Conservation (phyloP, 2,113 vertebrate species). For the Chascanopsetta lugubris region DNA sequence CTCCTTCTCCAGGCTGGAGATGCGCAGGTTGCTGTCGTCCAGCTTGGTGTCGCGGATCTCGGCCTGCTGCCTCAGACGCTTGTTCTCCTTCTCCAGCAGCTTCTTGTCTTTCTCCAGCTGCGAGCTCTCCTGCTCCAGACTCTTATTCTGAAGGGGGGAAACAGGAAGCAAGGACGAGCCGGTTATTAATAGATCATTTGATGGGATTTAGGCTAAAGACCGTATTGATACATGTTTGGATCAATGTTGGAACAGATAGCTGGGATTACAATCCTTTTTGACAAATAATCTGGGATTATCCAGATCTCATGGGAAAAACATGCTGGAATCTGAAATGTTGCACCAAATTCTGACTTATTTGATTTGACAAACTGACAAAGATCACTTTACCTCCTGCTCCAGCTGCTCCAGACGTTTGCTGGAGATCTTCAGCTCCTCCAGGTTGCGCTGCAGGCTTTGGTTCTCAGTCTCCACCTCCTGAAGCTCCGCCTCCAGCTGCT, state of each 20-base stretch:
- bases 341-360: no score
- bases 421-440: conserved; percentile 97
- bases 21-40: conserved; percentile 91
- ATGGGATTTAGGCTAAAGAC: conserved; percentile 16
- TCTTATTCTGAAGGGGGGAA: conserved; percentile 79
- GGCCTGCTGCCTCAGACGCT: conserved; percentile 93
- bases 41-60: conserved; percentile 94
- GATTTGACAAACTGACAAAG: no score
- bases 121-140: conserved; percentile 92
- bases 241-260: conserved; percentile 21
- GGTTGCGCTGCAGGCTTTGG: conserved; percentile 89
- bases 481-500: conserved; percentile 92
- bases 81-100: conserved; percentile 96
- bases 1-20: conserved; percentile 91
- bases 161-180: background rate
- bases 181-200: conserved; percentile 16
- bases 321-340: conserved; percentile 7
- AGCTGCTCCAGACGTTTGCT: conserved; percentile 95
- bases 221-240: conserved; percentile 3
- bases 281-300: conserved; percentile 48
- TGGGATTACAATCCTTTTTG: conserved; percentile 12
- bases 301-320: conserved; percentile 14
- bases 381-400: conserved; percentile 85
- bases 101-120: conserved; percentile 98
- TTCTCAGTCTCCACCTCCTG: conserved; percentile 95